Evolutionary conservation across 1,140 invertebrate species (phyloP).

Genomic region (Ephestia elutella): DNA sequence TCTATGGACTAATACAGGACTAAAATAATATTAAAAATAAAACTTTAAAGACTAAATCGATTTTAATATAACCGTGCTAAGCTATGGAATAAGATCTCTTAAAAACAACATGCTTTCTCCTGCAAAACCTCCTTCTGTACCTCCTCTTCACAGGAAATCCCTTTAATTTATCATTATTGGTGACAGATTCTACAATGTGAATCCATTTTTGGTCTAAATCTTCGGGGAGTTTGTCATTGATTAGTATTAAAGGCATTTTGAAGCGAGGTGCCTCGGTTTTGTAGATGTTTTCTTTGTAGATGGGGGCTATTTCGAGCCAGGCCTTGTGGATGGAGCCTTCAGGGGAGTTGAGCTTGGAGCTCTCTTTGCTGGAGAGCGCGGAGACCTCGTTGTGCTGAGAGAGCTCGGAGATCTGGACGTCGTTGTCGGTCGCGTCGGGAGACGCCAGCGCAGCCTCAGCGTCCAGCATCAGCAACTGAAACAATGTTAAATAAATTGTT

Average conservation of each 20-base stretch:
- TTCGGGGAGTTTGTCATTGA: slow-evolving; percentile 57
- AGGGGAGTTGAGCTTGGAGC: slow-evolving; percentile 30
- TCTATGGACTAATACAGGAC: no score
- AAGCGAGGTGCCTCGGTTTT: slow-evolving; percentile 33
- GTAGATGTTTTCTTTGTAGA: slow-evolving; percentile 29
- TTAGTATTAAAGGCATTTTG: slow-evolving; percentile 57
- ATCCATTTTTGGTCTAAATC: slow-evolving; percentile 58
- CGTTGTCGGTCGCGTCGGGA: slow-evolving; percentile 28
- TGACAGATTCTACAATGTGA: slow-evolving; percentile 42
- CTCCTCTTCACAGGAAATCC: slow-evolving; percentile 43
- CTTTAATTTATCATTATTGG: slow-evolving; percentile 51
- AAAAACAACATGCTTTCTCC: slow-evolving; percentile 45
- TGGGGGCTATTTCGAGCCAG: slow-evolving; percentile 34
- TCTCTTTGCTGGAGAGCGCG: slow-evolving; percentile 41
- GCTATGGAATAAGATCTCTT: slow-evolving; percentile 64
- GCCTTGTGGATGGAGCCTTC: slow-evolving; percentile 30
- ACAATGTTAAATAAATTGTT: slow-evolving; percentile 12
- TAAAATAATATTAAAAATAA: no score
- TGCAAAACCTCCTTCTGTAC: slow-evolving; percentile 56
- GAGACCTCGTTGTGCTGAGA: slow-evolving; percentile 44
- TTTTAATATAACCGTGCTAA: slow-evolving; percentile 4
- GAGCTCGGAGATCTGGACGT: slow-evolving; percentile 32
- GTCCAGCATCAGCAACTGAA: slow-evolving; percentile 45
- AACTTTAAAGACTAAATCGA: not conserved
- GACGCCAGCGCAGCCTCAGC: slow-evolving; percentile 45